These are phyloP conservation scores for Struthidea cinerea DNA, from an alignment of 2,113 vertebrate species.

Conservation along the genomic window DNA sequence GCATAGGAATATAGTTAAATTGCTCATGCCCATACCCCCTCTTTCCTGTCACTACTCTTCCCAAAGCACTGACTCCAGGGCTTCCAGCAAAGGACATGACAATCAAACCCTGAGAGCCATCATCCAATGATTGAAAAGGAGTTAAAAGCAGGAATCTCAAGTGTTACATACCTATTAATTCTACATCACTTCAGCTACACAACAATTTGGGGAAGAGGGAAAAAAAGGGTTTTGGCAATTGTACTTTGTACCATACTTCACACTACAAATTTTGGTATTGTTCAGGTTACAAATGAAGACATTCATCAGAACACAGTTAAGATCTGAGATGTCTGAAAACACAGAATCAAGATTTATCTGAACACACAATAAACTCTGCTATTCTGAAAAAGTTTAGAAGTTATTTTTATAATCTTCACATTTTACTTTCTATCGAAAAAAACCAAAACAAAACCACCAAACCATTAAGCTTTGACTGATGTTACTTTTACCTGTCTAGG, in stretches of 20 bases:
- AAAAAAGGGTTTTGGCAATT: not conserved
- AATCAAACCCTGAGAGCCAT: not conserved
- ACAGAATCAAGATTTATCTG: not conserved
- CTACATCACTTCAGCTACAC: not conserved
- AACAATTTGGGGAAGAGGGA: not conserved
- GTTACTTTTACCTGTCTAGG: slow-evolving; percentile 87
- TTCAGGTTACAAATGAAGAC: not conserved
- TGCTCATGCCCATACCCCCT: not conserved
- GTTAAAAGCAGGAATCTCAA: not conserved
- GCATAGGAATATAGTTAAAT: not conserved
- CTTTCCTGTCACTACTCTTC: not conserved
- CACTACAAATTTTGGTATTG: not conserved
- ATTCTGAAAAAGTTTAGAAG: not conserved
- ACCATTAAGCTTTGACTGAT: not conserved
- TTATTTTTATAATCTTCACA: not conserved
- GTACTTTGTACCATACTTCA: not conserved
- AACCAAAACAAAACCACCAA: not conserved
- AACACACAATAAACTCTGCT: not conserved
- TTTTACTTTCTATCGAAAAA: not conserved
- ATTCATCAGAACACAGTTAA: not conserved
- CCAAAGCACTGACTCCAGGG: not conserved
- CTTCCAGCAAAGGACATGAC: not conserved
- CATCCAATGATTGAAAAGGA: not conserved
- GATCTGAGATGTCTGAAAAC: not conserved
- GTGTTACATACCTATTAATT: not conserved